These are phyloP conservation scores for Callopanchax toddi DNA, from an alignment of 2,113 vertebrate genomes.

Conservation along the genomic window DNA sequence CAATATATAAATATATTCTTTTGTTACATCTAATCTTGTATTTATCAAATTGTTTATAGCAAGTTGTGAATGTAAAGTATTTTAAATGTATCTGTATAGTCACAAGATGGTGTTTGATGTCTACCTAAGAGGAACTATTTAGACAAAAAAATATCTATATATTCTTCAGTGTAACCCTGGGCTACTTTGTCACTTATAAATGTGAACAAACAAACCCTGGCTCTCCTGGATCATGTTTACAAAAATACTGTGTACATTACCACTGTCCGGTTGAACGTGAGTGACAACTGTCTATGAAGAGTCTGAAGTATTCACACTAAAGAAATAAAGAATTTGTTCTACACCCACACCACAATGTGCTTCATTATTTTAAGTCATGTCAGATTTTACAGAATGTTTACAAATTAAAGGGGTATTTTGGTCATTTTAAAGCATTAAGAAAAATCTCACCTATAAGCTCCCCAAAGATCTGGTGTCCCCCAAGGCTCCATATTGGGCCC, in stretches of 20 bases:
- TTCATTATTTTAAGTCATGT: constrained; percentile 13
- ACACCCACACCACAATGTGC: constrained; percentile 49
- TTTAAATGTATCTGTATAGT: constrained; percentile 80
- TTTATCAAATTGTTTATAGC: constrained; percentile 86
- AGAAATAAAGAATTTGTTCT: constrained; percentile 80
- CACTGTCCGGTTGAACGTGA: constrained; percentile 78
- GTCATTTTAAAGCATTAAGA: too few species aligned
- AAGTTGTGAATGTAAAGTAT: constrained; percentile 85
- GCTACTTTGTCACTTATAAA: constrained; percentile 60
- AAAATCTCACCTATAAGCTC: too few species aligned
- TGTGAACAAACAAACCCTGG: constrained; percentile 56
- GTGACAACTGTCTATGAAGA: constrained; percentile 77
- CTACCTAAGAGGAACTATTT: constrained; percentile 70
- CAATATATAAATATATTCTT: constrained; percentile 82
- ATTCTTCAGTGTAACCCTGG: constrained; percentile 71
- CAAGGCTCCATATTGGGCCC: too few species aligned
- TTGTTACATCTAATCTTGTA: constrained; percentile 84
- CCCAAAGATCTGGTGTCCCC: too few species aligned
- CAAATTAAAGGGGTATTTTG: too few species aligned
- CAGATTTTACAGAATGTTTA: too few species aligned
- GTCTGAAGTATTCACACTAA: constrained; percentile 75
- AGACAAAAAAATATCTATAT: constrained; percentile 44
- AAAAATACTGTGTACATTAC: constrained; percentile 76
- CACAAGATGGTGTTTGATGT: constrained; percentile 81
- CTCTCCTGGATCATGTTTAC: constrained; percentile 78